Evolutionary conservation across 2,888 invertebrate genomes (phyloP).

Genomic region (Drosophila anomalata): DNA sequence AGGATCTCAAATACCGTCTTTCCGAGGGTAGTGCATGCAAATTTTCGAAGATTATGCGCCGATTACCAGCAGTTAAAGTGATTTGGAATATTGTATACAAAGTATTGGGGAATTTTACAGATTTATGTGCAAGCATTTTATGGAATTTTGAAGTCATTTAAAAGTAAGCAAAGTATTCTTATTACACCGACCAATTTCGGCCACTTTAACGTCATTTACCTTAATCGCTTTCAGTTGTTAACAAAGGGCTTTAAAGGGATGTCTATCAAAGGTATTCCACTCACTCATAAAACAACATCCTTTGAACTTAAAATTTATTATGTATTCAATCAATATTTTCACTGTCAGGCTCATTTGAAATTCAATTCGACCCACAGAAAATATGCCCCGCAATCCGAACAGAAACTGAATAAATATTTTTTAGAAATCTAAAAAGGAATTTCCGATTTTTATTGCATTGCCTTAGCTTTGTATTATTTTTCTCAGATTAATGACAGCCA

Average conservation of each 20-base stretch:
- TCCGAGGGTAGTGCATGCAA: conserved; percentile 76
- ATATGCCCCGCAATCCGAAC: conserved; percentile 5
- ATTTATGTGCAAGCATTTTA: conserved; percentile 33
- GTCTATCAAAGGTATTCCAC: not conserved
- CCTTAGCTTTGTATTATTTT: not conserved
- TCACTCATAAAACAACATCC: not conserved
- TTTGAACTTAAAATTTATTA: conserved; percentile 29
- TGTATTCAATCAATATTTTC: conserved; percentile 29
- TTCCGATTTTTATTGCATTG: not conserved
- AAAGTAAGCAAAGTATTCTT: conserved; percentile 5
- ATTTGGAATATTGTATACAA: conserved; percentile 44
- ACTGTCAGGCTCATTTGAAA: conserved; percentile 22
- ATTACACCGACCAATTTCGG: conserved; percentile 21
- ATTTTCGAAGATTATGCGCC: conserved; percentile 81
- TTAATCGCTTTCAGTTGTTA: conserved; percentile 10
- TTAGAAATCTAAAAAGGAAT: not conserved
- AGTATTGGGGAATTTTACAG: conserved; percentile 23
- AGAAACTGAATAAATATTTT: conserved; percentile 11
- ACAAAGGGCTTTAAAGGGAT: not conserved
- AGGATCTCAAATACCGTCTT: conserved; percentile 74
- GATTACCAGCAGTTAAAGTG: conserved; percentile 80
- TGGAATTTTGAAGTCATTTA: conserved; percentile 15
- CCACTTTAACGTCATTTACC: conserved; percentile 14
- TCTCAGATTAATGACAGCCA: conserved; percentile 5
- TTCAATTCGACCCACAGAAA: conserved; percentile 14